These are phyloP conservation scores for Crotalus helleri DNA, from an alignment of 2,113 vertebrate species.

Conservation along the genomic window DNA sequence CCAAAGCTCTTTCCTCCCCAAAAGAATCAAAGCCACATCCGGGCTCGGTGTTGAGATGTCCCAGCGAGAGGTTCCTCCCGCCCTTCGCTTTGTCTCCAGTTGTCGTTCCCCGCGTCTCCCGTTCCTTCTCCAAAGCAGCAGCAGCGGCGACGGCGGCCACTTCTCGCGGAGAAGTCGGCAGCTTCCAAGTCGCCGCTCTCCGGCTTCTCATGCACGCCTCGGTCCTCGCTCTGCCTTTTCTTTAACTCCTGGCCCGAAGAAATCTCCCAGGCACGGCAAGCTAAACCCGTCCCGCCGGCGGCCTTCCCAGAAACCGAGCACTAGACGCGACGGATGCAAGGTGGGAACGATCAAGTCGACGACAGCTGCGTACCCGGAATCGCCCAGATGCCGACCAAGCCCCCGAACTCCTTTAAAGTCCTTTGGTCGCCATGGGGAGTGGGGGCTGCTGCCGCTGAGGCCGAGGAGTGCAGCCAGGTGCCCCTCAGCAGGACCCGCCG, in stretches of 20 bases:
- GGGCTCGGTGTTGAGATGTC: too few relatives aligned
- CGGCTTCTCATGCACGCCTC: not conserved
- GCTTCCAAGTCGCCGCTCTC: not conserved
- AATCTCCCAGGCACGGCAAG: not conserved
- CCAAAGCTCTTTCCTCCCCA: not conserved
- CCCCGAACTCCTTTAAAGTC: slow-evolving; percentile 74
- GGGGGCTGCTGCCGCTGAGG: slow-evolving; percentile 37
- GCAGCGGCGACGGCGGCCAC: not conserved
- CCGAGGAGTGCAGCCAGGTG: not conserved
- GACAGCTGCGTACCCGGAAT: slow-evolving; percentile 63
- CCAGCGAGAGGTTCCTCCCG: not conserved
- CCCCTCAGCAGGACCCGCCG: not conserved
- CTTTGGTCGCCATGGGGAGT: slow-evolving; percentile 70
- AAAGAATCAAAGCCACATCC: not conserved
- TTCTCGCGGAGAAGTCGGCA: not conserved
- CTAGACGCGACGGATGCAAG: not conserved
- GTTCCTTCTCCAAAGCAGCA: not conserved
- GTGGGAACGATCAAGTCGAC: not conserved
- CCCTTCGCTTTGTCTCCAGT: not conserved
- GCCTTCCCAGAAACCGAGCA: slow-evolving; percentile 15
- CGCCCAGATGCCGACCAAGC: slow-evolving; percentile 63
- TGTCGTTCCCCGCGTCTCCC: not conserved
- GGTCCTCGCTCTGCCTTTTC: not conserved
- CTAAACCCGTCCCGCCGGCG: not conserved
- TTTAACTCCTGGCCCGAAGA: not conserved